Evolutionary conservation across 2,113 vertebrate species (phyloP).

Genomic region (Myrmecophaga tridactyla): DNA sequence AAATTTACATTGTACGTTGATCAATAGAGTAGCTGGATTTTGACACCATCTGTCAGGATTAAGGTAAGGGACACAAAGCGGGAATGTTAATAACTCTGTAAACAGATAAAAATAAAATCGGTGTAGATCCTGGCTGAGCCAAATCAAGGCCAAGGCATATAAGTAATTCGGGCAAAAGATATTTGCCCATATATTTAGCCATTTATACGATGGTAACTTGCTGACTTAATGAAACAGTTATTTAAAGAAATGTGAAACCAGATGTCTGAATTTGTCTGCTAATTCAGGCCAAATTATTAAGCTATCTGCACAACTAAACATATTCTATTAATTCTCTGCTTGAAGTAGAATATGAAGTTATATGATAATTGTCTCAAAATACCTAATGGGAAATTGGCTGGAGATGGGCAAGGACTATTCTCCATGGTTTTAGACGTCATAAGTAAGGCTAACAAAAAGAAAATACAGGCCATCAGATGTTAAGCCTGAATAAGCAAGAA

Average conservation of each 20-base stretch:
- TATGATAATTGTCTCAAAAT: neutral
- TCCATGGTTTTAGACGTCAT: neutral
- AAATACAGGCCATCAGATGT: neutral
- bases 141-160: neutral
- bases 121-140: neutral
- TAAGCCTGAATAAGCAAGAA: neutral
- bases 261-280: neutral
- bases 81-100: neutral
- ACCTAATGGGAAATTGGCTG: neutral
- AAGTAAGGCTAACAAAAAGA: too few species aligned
- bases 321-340: neutral
- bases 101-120: neutral
- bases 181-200: neutral
- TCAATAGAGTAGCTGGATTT: neutral
- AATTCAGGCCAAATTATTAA: neutral
- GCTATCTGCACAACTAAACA: neutral
- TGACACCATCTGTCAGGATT: neutral
- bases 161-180: neutral
- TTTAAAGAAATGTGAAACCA: neutral
- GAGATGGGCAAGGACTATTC: neutral
- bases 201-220: neutral
- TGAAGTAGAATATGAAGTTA: neutral
- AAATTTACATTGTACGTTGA: neutral
- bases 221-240: neutral
- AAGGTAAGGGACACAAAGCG: neutral